Base-by-base conservation (phyloP, 2,113 vertebrate genomes). In the Eonycteris spelaea region DNA sequence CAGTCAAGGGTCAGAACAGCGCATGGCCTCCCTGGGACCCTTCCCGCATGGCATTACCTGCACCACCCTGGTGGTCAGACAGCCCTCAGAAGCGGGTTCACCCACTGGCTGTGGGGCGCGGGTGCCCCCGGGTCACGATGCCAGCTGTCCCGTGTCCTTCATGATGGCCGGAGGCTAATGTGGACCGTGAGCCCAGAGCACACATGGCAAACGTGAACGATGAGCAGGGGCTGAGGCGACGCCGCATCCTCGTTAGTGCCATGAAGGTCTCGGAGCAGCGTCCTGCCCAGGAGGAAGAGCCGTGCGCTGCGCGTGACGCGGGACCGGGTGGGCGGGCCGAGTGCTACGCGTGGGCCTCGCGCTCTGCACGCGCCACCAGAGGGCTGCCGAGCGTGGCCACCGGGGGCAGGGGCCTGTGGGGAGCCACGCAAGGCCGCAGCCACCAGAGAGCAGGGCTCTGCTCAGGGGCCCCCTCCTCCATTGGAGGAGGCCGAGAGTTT, bases 91-190 rank as follows among this genome's bases (percentile, higher is more conserved):
- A 53, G 35, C 48, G 71, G 35, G 18, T 16, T 0, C 7, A 12
- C 63, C 10, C 7, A 0, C 0, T 8, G 5, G 30, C 43, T 21
- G 0, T 1, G 14, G 61, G 53, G 30, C 0, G 4, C 40, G 38
- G 21, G 22, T 0, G 12, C 33, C 38, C 38, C 77, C 9, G 0
- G 21, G 90, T 24, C 1, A 0, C 7, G 14, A 2, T 15, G 10
- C 24, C 16, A 57, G 57, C 68, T 9, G 3, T 68, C 63, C 8
- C 15, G 21, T 40, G 12, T 35, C 14, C 8, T 88, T 57, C 51
- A 15, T n/a, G 5, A 5, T 4, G 15, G 21, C 30, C 0, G 15
- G 63, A n/a, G 57, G 48, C 83, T 45, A 1, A 19, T 1, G 1
- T 7, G 51, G 19, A 28, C 3, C 0, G 12, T 16, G 2, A 43